Evolutionary conservation across 2,113 vertebrate species (phyloP).

Genomic region (Limanda limanda): DNA sequence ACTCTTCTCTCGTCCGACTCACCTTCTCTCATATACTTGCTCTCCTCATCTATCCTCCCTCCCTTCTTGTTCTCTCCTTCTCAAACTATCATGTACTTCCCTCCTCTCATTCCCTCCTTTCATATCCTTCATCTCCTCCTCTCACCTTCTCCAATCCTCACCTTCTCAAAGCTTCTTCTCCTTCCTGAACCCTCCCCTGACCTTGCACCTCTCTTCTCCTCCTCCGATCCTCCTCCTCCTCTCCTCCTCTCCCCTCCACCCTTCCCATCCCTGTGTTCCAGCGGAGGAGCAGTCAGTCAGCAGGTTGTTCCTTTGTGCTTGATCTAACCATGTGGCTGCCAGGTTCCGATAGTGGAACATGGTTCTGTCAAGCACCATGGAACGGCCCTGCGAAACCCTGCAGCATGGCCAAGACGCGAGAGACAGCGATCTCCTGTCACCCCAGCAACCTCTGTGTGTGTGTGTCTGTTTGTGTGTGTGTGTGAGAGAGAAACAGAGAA

Average conservation of each 20-base stretch:
- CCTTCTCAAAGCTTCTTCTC: slow-evolving; percentile 18
- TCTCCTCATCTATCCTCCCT: not conserved
- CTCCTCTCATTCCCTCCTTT: slow-evolving; percentile 4
- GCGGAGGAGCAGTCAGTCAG: slow-evolving; percentile 95
- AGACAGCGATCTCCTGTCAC: slow-evolving; percentile 68
- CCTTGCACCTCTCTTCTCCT: slow-evolving; percentile 18
- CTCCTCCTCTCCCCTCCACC: slow-evolving; percentile 68
- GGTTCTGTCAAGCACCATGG: slow-evolving; percentile 99
- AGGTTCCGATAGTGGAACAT: slow-evolving; percentile 98
- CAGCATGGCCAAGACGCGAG: slow-evolving; percentile 93
- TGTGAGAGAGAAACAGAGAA: slow-evolving; percentile 11
- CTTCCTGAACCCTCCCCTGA: slow-evolving; percentile 33
- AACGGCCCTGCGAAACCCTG: slow-evolving; percentile 97
- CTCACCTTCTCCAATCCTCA: not conserved
- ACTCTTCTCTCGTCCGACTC: not conserved
- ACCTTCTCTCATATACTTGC: not conserved
- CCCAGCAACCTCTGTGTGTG: slow-evolving; percentile 21
- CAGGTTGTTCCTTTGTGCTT: slow-evolving; percentile 99
- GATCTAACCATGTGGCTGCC: slow-evolving; percentile 99
- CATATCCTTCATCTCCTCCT: not conserved
- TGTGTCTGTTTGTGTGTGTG: slow-evolving; percentile 22
- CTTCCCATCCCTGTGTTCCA: slow-evolving; percentile 88
- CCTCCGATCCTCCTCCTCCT: slow-evolving; percentile 74
- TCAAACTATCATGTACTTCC: not conserved
- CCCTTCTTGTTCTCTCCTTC: not conserved